Conservation (phyloP, 2,797 vertebrate species). For the Myiotriccus ornatus region DNA sequence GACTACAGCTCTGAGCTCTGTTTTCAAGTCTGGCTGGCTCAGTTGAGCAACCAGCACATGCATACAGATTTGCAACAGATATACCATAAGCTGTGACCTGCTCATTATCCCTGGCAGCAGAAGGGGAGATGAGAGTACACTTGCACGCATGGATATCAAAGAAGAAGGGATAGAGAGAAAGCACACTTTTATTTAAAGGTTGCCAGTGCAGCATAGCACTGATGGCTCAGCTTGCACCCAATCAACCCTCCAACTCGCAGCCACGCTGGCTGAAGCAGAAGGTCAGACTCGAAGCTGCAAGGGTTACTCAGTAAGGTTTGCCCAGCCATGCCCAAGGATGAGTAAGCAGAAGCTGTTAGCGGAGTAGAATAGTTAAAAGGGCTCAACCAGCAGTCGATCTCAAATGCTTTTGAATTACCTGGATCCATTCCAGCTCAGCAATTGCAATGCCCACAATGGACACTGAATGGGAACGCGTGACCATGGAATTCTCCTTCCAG, state of each 20-base stretch:
- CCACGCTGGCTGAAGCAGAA: neutral
- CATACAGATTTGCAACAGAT: fast-evolving
- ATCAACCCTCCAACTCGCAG: neutral
- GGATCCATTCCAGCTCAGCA: too few species aligned
- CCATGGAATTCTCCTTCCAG: neutral
- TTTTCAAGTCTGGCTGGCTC: neutral
- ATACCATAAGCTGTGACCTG: neutral
- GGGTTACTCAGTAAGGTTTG: neutral
- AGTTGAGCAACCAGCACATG: neutral
- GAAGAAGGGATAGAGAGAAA: neutral
- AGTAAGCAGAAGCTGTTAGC: neutral
- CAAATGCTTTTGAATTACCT: neutral
- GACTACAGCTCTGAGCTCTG: neutral
- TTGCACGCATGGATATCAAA: fast-evolving
- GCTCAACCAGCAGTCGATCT: neutral
- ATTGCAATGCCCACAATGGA: neutral
- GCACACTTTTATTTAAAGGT: neutral
- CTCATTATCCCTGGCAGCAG: neutral
- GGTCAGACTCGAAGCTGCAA: neutral
- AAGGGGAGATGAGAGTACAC: neutral
- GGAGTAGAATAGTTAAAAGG: neutral
- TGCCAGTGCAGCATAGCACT: fast-evolving
- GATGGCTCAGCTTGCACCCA: fast-evolving
- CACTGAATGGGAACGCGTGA: neutral
- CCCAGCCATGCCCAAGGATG: neutral